These are phyloP conservation scores for Ageneiosus marmoratus DNA, from an alignment of 2,113 vertebrate species.

Conservation along the genomic window DNA sequence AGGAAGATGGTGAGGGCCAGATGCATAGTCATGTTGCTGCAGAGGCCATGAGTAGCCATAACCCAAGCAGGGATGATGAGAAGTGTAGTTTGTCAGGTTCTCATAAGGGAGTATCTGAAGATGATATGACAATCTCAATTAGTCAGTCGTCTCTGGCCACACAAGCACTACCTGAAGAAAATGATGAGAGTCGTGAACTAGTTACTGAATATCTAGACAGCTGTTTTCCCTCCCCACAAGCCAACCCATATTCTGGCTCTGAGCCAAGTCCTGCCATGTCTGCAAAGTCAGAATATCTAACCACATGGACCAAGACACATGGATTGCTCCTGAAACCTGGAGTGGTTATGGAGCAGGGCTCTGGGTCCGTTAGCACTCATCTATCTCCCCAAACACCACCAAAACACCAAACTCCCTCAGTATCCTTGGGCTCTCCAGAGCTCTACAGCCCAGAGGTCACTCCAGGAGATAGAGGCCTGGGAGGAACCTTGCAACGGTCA, in stretches of 20 bases:
- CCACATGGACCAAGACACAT: constrained; percentile 78
- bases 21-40: neutral
- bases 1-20: constrained; percentile 32
- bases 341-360: constrained; percentile 20
- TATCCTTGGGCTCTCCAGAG: constrained; percentile 73
- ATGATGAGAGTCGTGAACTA: constrained; percentile 43
- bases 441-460: constrained; percentile 73
- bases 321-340: constrained; percentile 66
- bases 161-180: neutral
- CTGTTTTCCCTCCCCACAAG: constrained; percentile 55
- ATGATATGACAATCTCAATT: constrained; percentile 19
- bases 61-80: neutral
- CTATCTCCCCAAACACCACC: constrained; percentile 22
- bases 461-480: constrained; percentile 20
- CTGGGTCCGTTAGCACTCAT: constrained; percentile 26
- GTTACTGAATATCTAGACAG: constrained; percentile 60
- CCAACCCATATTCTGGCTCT: neutral
- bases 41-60: neutral
- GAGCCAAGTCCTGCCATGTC: constrained; percentile 61
- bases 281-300: constrained; percentile 73
- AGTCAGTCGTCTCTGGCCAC: constrained; percentile 3
- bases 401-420: constrained; percentile 3
- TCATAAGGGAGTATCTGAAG: constrained; percentile 6
- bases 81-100: neutral
- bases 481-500: constrained; percentile 45